These are phyloP conservation scores for Pachycephala philippinensis DNA, from an alignment of 2,113 vertebrate genomes.

Conservation along the genomic window DNA sequence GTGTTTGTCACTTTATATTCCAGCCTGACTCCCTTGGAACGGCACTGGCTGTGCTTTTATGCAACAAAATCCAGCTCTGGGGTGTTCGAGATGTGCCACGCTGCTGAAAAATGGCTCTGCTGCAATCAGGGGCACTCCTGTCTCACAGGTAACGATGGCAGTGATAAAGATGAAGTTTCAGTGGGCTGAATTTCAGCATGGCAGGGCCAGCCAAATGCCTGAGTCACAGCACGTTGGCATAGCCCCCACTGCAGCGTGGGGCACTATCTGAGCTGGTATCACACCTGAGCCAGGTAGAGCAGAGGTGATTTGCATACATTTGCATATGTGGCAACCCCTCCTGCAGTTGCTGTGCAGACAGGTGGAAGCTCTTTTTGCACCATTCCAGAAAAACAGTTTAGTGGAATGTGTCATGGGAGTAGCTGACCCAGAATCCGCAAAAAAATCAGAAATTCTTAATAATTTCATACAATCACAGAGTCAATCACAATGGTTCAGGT, in stretches of 20 bases:
- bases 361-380: background rate
- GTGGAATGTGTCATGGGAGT: background rate
- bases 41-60: background rate
- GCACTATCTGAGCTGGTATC: background rate
- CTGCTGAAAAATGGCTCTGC: background rate
- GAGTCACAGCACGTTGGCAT: background rate
- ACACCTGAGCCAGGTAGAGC: background rate
- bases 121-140: background rate
- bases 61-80: background rate
- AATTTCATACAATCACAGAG: background rate
- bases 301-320: background rate
- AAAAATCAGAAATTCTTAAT: background rate
- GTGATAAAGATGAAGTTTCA: background rate
- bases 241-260: background rate
- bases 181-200: background rate
- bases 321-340: background rate
- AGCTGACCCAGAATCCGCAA: background rate
- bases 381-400: background rate
- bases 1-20: background rate
- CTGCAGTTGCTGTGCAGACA: background rate
- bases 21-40: background rate
- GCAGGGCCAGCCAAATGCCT: background rate
- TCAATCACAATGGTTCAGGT: background rate
- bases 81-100: background rate
- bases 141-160: background rate